phyloP scores from a whole-genome alignment of 2,888 invertebrate species.

The Neoaliturus tenellus region DNA sequence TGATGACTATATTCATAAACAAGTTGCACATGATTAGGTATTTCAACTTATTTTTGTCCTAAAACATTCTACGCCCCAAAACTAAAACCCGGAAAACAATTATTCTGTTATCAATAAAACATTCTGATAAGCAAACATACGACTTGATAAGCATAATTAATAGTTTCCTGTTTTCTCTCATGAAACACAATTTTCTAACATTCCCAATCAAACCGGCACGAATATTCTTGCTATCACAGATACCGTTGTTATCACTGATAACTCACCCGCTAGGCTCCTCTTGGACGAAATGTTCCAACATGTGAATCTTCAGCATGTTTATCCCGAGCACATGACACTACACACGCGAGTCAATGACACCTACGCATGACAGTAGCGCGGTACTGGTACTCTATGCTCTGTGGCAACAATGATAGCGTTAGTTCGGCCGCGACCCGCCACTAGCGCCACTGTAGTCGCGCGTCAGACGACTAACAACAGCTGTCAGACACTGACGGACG shows the following conservation, averaged over 20 bases:
- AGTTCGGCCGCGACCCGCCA: neutral
- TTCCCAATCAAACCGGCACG: neutral
- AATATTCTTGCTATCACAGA: neutral
- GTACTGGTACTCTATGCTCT: neutral
- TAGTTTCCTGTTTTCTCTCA: too few species aligned
- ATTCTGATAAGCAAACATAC: too few species aligned
- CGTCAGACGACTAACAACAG: neutral
- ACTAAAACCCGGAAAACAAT: too few species aligned
- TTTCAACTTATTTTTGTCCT: too few species aligned
- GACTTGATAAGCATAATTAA: too few species aligned
- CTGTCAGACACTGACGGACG: neutral
- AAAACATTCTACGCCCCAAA: too few species aligned
- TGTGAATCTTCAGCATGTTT: conserved; percentile 57
- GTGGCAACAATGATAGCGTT: neutral
- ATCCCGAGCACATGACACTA: conserved; percentile 40
- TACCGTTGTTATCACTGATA: neutral
- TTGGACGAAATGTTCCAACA: conserved; percentile 58
- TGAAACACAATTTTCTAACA: too few species aligned
- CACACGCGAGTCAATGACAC: conserved; percentile 3
- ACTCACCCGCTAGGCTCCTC: conserved; percentile 54
- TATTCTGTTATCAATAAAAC: too few species aligned
- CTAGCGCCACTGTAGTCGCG: neutral
- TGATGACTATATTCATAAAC: too few species aligned
- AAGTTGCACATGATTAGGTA: too few species aligned
- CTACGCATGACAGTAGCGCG: neutral